Conservation (phyloP, 2,113 vertebrate genomes). For the Catharus fuscescens region DNA sequence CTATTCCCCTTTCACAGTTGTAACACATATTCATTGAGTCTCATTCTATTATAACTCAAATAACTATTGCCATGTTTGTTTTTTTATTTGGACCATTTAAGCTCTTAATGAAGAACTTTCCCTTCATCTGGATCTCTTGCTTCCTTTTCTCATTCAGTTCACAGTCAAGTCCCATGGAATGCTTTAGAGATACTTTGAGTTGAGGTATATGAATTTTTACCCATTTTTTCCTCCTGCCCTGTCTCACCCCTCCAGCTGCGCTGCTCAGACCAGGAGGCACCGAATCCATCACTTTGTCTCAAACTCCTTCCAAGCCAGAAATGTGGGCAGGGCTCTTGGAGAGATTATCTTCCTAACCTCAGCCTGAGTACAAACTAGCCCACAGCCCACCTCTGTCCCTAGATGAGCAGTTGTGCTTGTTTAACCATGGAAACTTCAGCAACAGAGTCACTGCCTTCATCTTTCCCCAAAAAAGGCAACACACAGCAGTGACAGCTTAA, state of each 20-base stretch:
- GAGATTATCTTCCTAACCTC: neutral
- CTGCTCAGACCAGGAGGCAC: neutral
- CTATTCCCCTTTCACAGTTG: neutral
- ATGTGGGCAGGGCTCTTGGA: neutral
- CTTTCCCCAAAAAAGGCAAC: neutral
- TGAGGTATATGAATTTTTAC: neutral
- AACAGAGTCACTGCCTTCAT: accelerated
- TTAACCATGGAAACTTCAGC: neutral
- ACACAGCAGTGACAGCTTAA: accelerated
- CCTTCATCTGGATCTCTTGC: neutral
- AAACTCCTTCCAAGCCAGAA: neutral
- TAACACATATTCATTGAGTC: neutral
- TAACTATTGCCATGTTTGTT: neutral
- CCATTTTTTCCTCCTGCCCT: neutral
- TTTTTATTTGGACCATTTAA: neutral
- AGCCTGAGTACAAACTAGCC: neutral
- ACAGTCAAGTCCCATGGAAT: neutral
- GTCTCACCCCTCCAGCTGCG: neutral
- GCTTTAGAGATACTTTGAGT: neutral
- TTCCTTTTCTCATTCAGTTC: neutral
- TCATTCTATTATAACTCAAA: neutral
- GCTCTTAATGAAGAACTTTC: neutral
- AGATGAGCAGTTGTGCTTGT: neutral
- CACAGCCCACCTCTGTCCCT: neutral
- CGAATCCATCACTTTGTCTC: neutral